Conservation (phyloP, 2,797 vertebrate species). For the Ciconia nigra region DNA sequence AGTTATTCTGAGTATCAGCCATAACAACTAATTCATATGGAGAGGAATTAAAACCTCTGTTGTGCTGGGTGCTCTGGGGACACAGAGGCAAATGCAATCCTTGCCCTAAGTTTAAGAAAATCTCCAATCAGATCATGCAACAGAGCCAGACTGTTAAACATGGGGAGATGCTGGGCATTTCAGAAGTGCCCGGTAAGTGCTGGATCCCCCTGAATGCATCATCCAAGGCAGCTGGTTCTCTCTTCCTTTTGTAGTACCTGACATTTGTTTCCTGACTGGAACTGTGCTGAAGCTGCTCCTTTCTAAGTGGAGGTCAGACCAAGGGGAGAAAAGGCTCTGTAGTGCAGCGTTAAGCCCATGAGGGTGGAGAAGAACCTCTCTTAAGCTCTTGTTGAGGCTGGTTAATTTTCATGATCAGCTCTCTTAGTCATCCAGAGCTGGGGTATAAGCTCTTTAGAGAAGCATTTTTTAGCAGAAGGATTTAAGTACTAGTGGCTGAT, state of each 20-base stretch:
- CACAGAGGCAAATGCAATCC: not conserved
- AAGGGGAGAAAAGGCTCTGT: not conserved
- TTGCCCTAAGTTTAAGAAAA: not conserved
- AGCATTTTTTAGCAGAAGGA: slow-evolving; percentile 36
- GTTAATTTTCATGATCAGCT: not conserved
- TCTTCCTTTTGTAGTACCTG: slow-evolving; percentile 15
- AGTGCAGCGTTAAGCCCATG: not conserved
- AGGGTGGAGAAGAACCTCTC: not conserved
- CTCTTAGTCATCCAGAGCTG: not conserved
- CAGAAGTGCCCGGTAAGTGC: not conserved
- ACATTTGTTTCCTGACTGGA: slow-evolving; percentile 23
- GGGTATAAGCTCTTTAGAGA: slow-evolving; percentile 27
- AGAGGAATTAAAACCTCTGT: not conserved
- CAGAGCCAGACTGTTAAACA: not conserved
- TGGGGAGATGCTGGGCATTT: not conserved
- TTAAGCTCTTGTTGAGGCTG: not conserved
- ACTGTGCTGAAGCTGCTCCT: not conserved
- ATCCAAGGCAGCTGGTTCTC: not conserved
- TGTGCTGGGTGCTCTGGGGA: not conserved
- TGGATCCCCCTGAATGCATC: not conserved
- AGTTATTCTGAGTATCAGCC: not conserved
- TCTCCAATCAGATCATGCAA: not conserved
- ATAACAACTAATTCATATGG: not conserved
- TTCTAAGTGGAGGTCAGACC: not conserved
- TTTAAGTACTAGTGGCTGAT: slow-evolving; percentile 38